phyloP scores from a whole-genome alignment of 2,888 invertebrate species.

The Lycocerus yunnanus region DNA sequence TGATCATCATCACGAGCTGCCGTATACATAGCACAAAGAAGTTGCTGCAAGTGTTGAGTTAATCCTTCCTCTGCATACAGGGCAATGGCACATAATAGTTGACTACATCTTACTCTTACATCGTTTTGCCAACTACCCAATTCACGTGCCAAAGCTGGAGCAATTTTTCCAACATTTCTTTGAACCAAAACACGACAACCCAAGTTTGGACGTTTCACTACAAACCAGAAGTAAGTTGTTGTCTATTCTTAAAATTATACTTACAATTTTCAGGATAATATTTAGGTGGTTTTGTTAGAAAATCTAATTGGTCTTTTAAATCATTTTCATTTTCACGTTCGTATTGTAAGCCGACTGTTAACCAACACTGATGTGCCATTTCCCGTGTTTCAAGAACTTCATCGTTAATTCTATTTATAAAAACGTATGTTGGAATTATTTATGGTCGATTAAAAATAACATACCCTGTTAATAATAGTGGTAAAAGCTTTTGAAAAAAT shows the following conservation, averaged over 20 bases:
- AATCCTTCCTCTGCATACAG: conserved; percentile 75
- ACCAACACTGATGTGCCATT: conserved; percentile 70
- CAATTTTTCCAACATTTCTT: conserved; percentile 73
- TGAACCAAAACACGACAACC: conserved; percentile 84
- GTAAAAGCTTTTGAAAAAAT: conserved; percentile 84
- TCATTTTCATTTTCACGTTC: conserved; percentile 87
- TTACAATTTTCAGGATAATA: conserved; percentile 75
- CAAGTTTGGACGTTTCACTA: conserved; percentile 79
- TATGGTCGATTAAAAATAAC: background rate
- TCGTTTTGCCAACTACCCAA: conserved; percentile 75
- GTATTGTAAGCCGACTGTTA: conserved; percentile 75
- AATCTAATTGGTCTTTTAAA: conserved; percentile 81
- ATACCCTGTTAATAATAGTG: conserved; percentile 81
- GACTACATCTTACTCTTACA: conserved; percentile 71
- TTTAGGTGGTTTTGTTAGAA: conserved; percentile 65
- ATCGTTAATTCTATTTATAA: conserved; percentile 69
- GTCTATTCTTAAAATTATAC: conserved; percentile 4
- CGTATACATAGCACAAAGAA: conserved; percentile 62
- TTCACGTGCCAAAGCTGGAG: conserved; percentile 73
- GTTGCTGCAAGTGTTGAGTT: conserved; percentile 68
- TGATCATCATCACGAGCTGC: conserved; percentile 66
- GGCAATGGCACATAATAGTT: conserved; percentile 72
- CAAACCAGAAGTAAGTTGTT: conserved; percentile 8
- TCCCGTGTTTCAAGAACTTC: conserved; percentile 73
- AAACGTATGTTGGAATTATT: background rate